Evolutionary conservation across 2,797 vertebrate species (phyloP), one percentile per base, ranked within the genome.

Genomic region (Eleutherodactylus coqui): DNA sequence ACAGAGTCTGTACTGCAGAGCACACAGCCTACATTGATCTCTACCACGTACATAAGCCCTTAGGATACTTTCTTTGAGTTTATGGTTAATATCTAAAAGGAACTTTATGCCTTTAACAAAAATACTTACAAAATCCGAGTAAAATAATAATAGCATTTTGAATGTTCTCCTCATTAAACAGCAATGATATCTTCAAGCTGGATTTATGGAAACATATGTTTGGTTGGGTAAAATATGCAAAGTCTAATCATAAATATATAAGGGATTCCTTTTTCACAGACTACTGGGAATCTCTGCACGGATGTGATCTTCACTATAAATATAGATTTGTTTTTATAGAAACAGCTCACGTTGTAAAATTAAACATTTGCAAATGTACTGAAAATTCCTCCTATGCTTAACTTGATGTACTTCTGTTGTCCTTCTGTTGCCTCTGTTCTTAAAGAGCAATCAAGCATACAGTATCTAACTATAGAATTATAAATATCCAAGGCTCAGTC

Each of bases 371-470:
- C 38, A 75, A 83, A 75, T 83, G 70, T 58, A 86, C 70, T 51
- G 70, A 80, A 81, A 79, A 34, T 16, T 47, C 45, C 17, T 75
- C 79, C 55, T 82, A 41, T 76, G 85, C 72, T 34, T 86, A 86
- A 86, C 85, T 82, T 82, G 72, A 76, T 76, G 77, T 76, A 82
- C 62, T 86, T 86, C 70, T 82, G 60, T 82, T 86, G 72, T 82
- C 79, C 79, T 86, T 86, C 79, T 86, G 79, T 82, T 82, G 79
- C 41, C 72, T 87, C 80, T 72, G 85, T 83, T 87, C 85, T 79
- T 78, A 87, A 87, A 76, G 73, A 78, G 85, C 80, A 79, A 79
- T 73, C 85, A 87, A 87, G 85, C 85, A 72, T 78, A 77, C 27
- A 43, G 80, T 29, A 29, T 83, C 73, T 83, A 79, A 87, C 73